A percentile compares a stretch with the other conserved stretches of the same genome.
Evolutionary conservation across 2,888 invertebrate species (phyloP).

Genomic region (Dasypolia templi): DNA sequence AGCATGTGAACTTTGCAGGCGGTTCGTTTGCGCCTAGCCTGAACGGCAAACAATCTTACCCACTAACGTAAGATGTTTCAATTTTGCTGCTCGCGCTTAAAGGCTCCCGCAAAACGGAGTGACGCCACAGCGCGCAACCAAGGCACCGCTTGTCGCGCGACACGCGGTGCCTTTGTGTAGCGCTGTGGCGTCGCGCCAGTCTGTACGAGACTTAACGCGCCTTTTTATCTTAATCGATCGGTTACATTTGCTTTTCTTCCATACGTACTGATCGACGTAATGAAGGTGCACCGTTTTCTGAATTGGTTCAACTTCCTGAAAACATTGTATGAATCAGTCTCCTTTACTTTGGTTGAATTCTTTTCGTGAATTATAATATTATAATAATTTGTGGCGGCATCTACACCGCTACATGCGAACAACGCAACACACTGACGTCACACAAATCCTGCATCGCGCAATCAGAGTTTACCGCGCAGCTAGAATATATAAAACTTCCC

Average conservation of each 20-base stretch:
- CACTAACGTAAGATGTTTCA: background rate
- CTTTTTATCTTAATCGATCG: accelerated
- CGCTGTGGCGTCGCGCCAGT: too few species aligned
- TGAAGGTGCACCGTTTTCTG: background rate
- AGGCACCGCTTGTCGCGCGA: too few species aligned
- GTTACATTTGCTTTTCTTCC: conserved; percentile 23
- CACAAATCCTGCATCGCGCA: too few species aligned
- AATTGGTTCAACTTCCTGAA: background rate
- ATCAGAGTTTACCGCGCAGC: too few species aligned
- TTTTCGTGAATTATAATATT: background rate
- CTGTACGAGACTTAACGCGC: too few species aligned
- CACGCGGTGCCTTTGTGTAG: too few species aligned
- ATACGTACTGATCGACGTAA: conserved; percentile 44
- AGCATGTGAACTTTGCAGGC: background rate
- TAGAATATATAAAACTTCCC: too few species aligned
- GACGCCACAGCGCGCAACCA: too few species aligned
- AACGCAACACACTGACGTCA: too few species aligned
- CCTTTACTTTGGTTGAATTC: background rate
- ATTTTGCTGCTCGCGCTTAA: conserved; percentile 4
- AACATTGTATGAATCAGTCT: background rate
- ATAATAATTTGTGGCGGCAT: too few species aligned
- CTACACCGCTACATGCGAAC: too few species aligned
- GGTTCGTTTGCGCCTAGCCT: background rate
- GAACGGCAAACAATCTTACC: background rate
- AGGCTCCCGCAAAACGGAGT: too few species aligned